phyloP scores from a whole-genome alignment of 2,797 vertebrate species.

The Thamnophis elegans region DNA sequence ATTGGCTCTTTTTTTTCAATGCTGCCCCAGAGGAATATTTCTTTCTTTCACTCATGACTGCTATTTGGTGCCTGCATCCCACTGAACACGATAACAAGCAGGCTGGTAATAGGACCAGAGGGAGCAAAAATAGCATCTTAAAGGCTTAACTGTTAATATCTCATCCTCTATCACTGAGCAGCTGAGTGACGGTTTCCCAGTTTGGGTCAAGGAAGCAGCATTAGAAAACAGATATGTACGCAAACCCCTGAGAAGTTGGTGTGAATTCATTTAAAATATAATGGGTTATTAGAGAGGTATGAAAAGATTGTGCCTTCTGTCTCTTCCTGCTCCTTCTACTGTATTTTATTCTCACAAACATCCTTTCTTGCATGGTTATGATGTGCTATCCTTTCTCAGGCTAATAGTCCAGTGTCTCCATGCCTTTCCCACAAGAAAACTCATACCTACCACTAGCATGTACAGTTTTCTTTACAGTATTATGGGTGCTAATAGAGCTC shows the following conservation, averaged over 20 bases:
- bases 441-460: neutral
- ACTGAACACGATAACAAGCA: neutral
- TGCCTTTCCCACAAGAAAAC: neutral
- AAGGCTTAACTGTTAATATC: neutral
- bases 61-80: neutral
- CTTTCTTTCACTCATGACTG: neutral
- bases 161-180: neutral
- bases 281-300: neutral
- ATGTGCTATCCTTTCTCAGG: neutral
- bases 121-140: neutral
- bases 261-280: neutral
- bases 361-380: neutral
- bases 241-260: neutral
- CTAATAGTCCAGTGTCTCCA: neutral
- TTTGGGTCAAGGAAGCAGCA: neutral
- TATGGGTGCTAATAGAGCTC: neutral
- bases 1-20: neutral
- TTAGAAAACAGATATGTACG: neutral
- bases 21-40: neutral
- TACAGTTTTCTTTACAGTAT: neutral
- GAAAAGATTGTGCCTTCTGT: neutral
- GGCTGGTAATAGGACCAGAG: neutral
- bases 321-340: neutral
- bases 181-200: neutral
- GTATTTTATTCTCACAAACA: neutral